These are phyloP conservation scores for Eupithecia abbreviata DNA, from an alignment of 2,888 invertebrate genomes.

Conservation along the genomic window DNA sequence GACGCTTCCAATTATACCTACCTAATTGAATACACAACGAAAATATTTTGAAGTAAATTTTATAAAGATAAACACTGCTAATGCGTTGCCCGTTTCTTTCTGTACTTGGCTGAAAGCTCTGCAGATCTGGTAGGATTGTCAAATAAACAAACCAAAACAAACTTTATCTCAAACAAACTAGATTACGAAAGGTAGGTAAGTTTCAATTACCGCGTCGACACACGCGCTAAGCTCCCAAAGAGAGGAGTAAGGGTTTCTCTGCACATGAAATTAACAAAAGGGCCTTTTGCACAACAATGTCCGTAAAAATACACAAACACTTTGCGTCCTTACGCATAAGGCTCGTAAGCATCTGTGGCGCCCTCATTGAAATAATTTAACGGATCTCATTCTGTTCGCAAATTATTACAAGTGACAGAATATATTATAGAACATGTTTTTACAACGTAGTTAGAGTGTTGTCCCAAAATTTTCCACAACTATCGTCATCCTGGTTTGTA, in stretches of 20 bases:
- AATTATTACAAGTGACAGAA: neutral
- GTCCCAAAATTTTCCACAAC: neutral
- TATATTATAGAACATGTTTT: neutral
- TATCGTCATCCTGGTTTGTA: neutral
- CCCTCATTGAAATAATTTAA: conserved; percentile 8
- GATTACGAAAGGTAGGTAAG: conserved; percentile 1
- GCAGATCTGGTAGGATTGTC: neutral
- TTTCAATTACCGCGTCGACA: conserved; percentile 9
- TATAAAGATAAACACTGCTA: neutral
- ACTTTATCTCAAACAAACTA: neutral
- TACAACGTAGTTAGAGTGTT: neutral
- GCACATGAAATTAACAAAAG: conserved; percentile 36
- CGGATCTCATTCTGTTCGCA: neutral
- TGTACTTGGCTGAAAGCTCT: neutral
- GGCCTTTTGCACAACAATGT: conserved; percentile 33
- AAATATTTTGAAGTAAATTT: neutral
- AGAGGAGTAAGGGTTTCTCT: conserved; percentile 16
- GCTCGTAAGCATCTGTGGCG: neutral
- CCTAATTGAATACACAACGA: neutral
- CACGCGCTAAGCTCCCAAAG: neutral
- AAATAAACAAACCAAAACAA: neutral
- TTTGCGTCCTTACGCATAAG: conserved; percentile 32
- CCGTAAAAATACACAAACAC: conserved; percentile 41
- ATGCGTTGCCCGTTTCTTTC: neutral
- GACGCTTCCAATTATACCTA: neutral